These are phyloP conservation scores for Plutomurus gul DNA, from an alignment of 1,140 invertebrate genomes.

Conservation along the genomic window DNA sequence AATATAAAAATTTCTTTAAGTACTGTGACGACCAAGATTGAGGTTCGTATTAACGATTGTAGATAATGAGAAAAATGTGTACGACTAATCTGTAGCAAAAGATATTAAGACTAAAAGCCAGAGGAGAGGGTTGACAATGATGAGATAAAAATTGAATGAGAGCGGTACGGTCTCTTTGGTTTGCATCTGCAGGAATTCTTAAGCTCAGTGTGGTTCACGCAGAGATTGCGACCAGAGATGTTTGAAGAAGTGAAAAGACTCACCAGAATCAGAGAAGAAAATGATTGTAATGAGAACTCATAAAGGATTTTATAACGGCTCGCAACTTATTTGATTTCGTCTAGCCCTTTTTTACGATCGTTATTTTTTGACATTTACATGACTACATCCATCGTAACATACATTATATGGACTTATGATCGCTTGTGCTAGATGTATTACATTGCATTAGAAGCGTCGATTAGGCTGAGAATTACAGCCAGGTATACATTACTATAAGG, in stretches of 20 bases:
- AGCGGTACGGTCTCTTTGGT: too few relatives aligned
- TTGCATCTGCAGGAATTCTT: too few relatives aligned
- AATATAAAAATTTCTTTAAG: too few relatives aligned
- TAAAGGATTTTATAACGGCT: slow-evolving; percentile 47
- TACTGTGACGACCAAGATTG: background rate
- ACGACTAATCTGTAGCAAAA: background rate
- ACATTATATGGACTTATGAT: background rate
- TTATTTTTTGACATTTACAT: slow-evolving; percentile 45
- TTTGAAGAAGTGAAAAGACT: background rate
- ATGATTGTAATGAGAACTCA: slow-evolving; percentile 50
- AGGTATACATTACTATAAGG: background rate
- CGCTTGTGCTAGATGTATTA: background rate
- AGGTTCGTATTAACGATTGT: background rate
- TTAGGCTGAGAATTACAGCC: background rate
- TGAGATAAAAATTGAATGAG: too few relatives aligned
- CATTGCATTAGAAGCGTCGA: too few relatives aligned
- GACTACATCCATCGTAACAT: background rate
- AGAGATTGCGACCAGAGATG: background rate
- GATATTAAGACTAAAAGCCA: background rate
- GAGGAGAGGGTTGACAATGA: background rate
- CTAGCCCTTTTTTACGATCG: slow-evolving; percentile 48
- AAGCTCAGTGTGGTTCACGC: background rate
- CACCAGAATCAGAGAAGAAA: background rate
- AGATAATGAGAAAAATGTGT: too few relatives aligned
- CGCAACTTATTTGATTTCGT: slow-evolving; percentile 47